Base-by-base conservation (phyloP, 1,140 invertebrate species). In the Meloidogyne exigua region DNA sequence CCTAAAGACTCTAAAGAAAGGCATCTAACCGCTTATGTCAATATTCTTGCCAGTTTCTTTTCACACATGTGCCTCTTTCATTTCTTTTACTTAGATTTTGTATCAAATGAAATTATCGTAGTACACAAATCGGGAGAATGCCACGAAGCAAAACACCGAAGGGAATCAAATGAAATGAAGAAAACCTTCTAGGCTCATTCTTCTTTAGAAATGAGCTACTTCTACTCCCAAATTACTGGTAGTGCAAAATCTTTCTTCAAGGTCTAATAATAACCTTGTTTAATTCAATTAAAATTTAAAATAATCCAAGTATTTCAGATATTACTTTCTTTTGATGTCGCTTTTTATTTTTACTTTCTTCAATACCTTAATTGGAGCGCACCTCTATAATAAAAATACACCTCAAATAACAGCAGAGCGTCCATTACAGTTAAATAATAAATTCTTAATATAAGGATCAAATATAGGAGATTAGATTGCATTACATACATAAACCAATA, bases 351-450 rank as follows among this genome's bases (percentile, higher is more conserved):
- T 57, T n/a, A 57, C 21, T n/a, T 57, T 57, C 49, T 57, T 57
- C 7, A 57, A 57, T 57, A n/a, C 18, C 21, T 57, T 57, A 15
- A 57, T n/a, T 9, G 7, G 18, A 1, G 1, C 18, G 21, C 49
- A 57, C 5, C 49, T 9, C 7, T 57, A 57, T 57, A n/a, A 57
- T n/a, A 57, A 57, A 57, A n/a, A 57, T 57, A n/a, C 49, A n/a
- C 49, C 49, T 9, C 18, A 57, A 7, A 73, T 73, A 25, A 62
- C 39, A 5, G 57, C 44, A n/a, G 72, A 73, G n/a, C 72, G 72
- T 28, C 72, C 72, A 3, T 36, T 73, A 36, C 11, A n/a, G 44
- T n/a, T 0, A 0, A 49, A 49, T 49, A 18, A 18, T 1, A n/a
- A n/a, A n/a, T n/a, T n/a, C n/a, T n/a, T n/a, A n/a, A n/a, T n/a